phyloP scores from a whole-genome alignment of 2,888 invertebrate genomes.

The Mythimna albipuncta region DNA sequence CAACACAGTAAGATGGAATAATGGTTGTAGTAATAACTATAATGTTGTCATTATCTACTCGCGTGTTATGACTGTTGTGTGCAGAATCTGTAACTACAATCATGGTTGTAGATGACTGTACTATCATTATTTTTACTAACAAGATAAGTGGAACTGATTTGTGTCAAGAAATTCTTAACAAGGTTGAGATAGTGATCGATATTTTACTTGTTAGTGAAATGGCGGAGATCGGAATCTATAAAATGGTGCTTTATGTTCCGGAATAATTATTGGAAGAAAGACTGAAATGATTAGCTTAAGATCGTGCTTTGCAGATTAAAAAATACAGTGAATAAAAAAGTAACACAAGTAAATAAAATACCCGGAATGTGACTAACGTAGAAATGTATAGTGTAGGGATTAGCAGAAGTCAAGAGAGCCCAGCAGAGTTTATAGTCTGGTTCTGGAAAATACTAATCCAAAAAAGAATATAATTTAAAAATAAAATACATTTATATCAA shows the following conservation, averaged over 20 bases:
- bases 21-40: conserved; percentile 38
- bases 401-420: background rate
- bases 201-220: conserved; percentile 44
- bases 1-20: conserved; percentile 33
- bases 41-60: conserved; percentile 31
- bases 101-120: conserved; percentile 28
- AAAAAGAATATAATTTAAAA: background rate
- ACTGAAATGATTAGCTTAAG: conserved; percentile 7
- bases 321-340: background rate
- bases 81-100: conserved; percentile 22
- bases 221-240: conserved; percentile 4
- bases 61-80: conserved; percentile 46
- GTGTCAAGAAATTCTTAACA: conserved; percentile 40
- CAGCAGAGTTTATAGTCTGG: background rate
- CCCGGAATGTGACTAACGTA: background rate
- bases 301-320: background rate
- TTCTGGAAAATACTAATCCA: background rate
- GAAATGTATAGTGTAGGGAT: no score
- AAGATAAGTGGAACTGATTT: conserved; percentile 40
- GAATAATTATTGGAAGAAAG: conserved; percentile 14
- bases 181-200: conserved; percentile 33
- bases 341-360: background rate
- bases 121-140: conserved; percentile 53
- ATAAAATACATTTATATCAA: no score
- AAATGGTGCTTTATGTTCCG: background rate